Base-by-base conservation (phyloP, 2,888 invertebrate genomes). In the Parascotia fuliginaria region DNA sequence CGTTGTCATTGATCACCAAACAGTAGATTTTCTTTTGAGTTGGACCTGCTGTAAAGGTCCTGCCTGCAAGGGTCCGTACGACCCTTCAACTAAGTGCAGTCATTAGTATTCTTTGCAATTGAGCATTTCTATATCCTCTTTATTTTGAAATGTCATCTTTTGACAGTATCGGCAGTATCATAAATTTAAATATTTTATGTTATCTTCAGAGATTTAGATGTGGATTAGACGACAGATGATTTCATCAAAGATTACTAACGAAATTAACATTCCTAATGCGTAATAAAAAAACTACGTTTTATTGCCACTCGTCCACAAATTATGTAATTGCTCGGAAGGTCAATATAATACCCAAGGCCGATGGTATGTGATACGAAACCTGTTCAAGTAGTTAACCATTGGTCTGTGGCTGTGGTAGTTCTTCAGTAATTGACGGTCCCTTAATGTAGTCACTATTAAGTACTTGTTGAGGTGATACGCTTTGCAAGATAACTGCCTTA, bases 301-400 rank as follows among this genome's bases (percentile, higher is more conserved):
- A 75, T 74, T 68, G 55, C 70, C 66, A 75, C 76, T 69, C 70
- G 79, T 80, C 75, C 63, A 69, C 63, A 72, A 77, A 79, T 83
- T 83, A 83, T 80, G 70, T 83, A 81, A 83, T 81, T 78, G 73
- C 66, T 77, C 67, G 70, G 75, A 81, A 84, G 83, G 83, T 82
- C 79, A 80, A 76, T 71, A 73, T 61, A 71, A 75, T 69, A 48
- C 56, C 73, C 81, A 87, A 85, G 84, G 85, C 70, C 76, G 77
- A 65, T 70, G 65, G 75, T 78, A 69, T 74, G 67, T 76, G 77
- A 75, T 70, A 73, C 60, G 59, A 75, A 80, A 83, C 83, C 78
- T 74, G 80, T 78, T 78, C 59, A 73, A 67, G 67, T 74, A 60
- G 53, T 61, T 61, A 55, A 63, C 65, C 55, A 60, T 61, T 65